Percentiles rank a stretch among this genome's conserved stretches.
Conservation (phyloP, 2,113 vertebrate species). For the Cryptomyrus ogoouensis region DNA sequence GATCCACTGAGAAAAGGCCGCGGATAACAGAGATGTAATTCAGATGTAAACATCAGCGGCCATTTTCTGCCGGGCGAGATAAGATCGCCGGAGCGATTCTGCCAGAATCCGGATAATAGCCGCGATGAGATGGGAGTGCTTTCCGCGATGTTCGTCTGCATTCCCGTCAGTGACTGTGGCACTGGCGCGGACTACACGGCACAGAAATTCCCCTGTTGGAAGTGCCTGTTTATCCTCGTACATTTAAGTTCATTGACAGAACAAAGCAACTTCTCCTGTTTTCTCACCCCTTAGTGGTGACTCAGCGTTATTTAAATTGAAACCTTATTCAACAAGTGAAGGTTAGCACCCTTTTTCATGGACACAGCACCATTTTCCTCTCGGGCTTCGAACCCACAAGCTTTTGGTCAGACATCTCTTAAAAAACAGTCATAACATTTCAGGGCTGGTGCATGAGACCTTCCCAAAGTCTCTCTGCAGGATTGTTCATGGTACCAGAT, state of each 20-base stretch:
- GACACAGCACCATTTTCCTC: not conserved
- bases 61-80: not conserved
- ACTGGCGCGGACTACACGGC: not conserved
- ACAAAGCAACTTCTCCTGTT: not conserved
- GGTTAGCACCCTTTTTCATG: not conserved
- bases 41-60: not conserved
- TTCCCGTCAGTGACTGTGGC: not conserved
- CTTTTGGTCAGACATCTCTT: not conserved
- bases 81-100: not conserved
- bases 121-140: not conserved
- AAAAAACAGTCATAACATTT: not conserved
- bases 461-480: not conserved
- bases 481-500: not conserved
- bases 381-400: not conserved
- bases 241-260: not conserved
- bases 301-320: not conserved
- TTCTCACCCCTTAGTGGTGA: not conserved
- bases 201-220: not conserved
- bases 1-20: not conserved
- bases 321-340: not conserved
- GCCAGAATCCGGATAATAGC: not conserved
- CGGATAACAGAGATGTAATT: not conserved
- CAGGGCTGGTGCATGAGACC: not conserved
- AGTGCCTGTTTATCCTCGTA: not conserved
- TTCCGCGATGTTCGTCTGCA: not conserved